These are phyloP conservation scores for Nicator chloris DNA, from an alignment of 2,113 vertebrate species.

Conservation along the genomic window DNA sequence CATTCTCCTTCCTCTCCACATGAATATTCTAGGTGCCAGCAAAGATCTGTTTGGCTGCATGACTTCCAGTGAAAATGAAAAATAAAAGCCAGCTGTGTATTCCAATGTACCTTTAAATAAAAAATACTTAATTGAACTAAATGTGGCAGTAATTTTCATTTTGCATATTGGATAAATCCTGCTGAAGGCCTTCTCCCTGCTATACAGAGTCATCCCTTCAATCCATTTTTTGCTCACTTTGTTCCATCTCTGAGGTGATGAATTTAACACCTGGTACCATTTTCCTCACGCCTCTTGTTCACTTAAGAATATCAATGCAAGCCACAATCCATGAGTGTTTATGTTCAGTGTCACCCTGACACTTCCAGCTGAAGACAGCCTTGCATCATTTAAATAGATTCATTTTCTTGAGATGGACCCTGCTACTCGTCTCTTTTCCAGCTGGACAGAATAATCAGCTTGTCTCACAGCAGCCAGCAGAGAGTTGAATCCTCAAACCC, in stretches of 20 bases:
- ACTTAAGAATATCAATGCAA: not conserved
- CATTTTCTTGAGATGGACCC: slow-evolving; percentile 23
- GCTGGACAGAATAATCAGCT: slow-evolving; percentile 27
- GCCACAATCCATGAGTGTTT: not conserved
- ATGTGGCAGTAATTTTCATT: not conserved
- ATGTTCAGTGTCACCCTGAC: not conserved
- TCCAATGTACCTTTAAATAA: not conserved
- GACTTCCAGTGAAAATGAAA: not conserved
- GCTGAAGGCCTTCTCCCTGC: not conserved
- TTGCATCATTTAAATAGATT: slow-evolving; percentile 24
- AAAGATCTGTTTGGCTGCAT: not conserved
- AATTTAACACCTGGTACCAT: not conserved
- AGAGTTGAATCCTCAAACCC: slow-evolving; percentile 28
- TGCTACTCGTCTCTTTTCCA: slow-evolving; percentile 30
- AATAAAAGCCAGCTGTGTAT: not conserved
- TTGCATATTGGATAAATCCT: not conserved
- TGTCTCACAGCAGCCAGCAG: slow-evolving; percentile 22
- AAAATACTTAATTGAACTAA: not conserved
- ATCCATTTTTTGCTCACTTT: not conserved
- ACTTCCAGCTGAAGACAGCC: slow-evolving; percentile 20
- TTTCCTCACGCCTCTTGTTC: not conserved
- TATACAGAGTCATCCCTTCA: not conserved
- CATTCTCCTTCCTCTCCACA: not conserved
- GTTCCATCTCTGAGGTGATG: not conserved
- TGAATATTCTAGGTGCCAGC: not conserved